phyloP scores from a whole-genome alignment of 2,888 invertebrate species.

The Watsonalla binaria region DNA sequence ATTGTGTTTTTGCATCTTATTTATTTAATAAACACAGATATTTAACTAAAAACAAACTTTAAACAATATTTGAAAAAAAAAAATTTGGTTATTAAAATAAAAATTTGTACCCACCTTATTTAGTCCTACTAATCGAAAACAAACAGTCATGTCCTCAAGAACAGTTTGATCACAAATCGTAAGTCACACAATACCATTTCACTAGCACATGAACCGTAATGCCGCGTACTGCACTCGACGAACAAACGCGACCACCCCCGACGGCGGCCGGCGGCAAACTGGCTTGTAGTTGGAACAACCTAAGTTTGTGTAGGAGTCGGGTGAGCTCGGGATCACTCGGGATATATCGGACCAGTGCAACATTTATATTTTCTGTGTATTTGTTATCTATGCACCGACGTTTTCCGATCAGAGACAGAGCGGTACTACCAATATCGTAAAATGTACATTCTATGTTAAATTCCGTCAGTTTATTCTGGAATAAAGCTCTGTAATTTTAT shows the following conservation, averaged over 20 bases:
- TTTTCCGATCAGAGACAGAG: constrained; percentile 16
- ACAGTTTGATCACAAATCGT: constrained; percentile 31
- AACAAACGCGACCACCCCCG: constrained; percentile 26
- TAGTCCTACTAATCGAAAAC: constrained; percentile 16
- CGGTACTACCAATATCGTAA: constrained; percentile 19
- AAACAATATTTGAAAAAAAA: too few species aligned
- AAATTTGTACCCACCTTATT: constrained; percentile 3
- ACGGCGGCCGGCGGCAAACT: constrained; percentile 43
- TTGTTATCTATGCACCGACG: constrained; percentile 29
- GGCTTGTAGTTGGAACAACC: constrained; percentile 34
- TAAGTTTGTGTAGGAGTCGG: constrained; percentile 45
- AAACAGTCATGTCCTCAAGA: constrained; percentile 26
- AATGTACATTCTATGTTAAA: constrained; percentile 9
- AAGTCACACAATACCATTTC: constrained; percentile 40
- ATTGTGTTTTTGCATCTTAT: neutral
- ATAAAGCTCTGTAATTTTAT: neutral
- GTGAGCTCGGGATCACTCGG: constrained; percentile 37
- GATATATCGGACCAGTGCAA: constrained; percentile 21
- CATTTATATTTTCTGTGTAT: constrained; percentile 22
- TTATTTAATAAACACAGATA: too few species aligned
- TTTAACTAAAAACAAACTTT: too few species aligned
- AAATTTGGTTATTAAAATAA: constrained; percentile 12
- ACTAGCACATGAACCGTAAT: constrained; percentile 37
- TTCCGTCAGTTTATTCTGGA: neutral
- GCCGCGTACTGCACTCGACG: constrained; percentile 12